A percentile compares a stretch with the other conserved stretches of the same genome.
Evolutionary conservation across 2,888 invertebrate genomes (phyloP).

Genomic region (Sepiola atlantica): DNA sequence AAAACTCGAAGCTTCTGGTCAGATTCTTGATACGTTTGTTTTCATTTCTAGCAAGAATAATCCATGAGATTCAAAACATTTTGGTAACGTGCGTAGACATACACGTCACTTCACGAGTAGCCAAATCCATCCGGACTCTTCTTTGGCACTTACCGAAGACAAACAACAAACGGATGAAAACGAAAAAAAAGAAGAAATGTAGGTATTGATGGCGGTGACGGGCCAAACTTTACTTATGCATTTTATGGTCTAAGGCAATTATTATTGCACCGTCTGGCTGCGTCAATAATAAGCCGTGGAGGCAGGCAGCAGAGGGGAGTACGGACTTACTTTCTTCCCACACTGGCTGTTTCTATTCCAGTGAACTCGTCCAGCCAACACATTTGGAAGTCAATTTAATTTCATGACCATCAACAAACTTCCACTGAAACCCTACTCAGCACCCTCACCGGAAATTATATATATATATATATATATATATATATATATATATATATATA

Average conservation of each 20-base stretch:
- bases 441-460: neutral
- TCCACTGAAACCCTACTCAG: neutral
- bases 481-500: neutral
- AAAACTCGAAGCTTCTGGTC: too few relatives aligned
- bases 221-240: slow-evolving; percentile 32
- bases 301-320: neutral
- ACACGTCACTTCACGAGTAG: neutral
- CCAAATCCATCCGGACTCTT: neutral
- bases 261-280: slow-evolving; percentile 8
- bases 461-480: too few relatives aligned
- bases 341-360: neutral
- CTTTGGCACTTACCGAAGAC: neutral
- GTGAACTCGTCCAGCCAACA: neutral
- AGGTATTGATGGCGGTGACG: neutral
- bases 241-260: neutral
- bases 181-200: neutral
- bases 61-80: neutral
- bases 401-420: neutral
- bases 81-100: neutral
- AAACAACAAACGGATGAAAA: neutral
- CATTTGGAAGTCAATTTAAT: neutral
- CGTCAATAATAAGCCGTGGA: neutral
- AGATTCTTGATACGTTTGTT: too few relatives aligned
- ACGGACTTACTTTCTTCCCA: neutral
- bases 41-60: neutral